These are phyloP conservation scores for Helicoverpa zea DNA, from an alignment of 1,140 invertebrate genomes.

Conservation along the genomic window DNA sequence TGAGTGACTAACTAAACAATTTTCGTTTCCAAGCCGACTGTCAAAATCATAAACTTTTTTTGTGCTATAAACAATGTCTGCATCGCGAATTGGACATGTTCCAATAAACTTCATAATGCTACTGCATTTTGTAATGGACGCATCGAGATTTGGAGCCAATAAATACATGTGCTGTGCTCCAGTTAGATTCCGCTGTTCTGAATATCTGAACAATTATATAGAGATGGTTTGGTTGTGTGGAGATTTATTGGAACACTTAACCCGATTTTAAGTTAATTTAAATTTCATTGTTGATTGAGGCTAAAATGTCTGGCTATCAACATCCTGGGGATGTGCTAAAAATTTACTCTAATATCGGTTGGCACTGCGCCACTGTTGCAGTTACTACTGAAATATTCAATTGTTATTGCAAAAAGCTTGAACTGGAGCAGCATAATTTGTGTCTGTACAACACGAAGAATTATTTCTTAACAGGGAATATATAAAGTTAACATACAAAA, in stretches of 20 bases:
- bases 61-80: neutral
- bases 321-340: neutral
- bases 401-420: conserved; percentile 11
- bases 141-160: conserved; percentile 38
- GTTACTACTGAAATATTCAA: conserved; percentile 7
- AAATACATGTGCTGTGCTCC: conserved; percentile 42
- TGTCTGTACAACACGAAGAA: neutral
- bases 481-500: neutral
- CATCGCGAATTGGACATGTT: conserved; percentile 32
- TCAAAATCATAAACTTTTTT: conserved; percentile 19
- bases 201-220: conserved; percentile 42
- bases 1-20: conserved; percentile 8
- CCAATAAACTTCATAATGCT: conserved; percentile 41
- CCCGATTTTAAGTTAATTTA: conserved; percentile 11
- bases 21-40: conserved; percentile 4
- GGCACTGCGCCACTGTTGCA: conserved; percentile 7
- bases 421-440: neutral
- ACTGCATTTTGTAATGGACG: conserved; percentile 37
- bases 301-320: conserved; percentile 3
- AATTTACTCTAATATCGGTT: conserved; percentile 20
- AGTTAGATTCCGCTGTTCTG: conserved; percentile 34
- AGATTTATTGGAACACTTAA: conserved; percentile 37
- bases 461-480: neutral
- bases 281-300: neutral
- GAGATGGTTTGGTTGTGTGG: conserved; percentile 13